Evolutionary conservation across 2,113 vertebrate species (phyloP), one percentile per base, ranked within the genome.

Genomic region (Psilopogon haemacephalus): DNA sequence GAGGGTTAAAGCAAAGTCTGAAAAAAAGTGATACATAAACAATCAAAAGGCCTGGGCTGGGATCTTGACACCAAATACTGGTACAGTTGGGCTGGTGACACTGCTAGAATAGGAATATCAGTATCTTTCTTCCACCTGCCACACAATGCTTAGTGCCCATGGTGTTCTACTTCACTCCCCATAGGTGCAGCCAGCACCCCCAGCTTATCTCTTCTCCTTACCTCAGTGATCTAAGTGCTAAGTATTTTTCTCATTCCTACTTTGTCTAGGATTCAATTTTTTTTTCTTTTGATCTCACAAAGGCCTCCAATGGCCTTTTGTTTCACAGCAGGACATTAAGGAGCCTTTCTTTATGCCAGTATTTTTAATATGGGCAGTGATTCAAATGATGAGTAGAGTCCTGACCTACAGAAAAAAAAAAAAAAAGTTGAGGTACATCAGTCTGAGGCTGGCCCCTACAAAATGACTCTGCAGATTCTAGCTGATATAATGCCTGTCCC

Each of bases 401-500:
- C n/a, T 87, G 30, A 83, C 71, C 77, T 30, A 54, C 12, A 28
- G 28, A 54, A 55, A 55, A 30, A 50, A 42, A 42, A 42, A 23
- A 76, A 78, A 76, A 50, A 67, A 69, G 17, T 70, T 59, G 72
- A 26, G 26, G 2, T 3, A 64, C 30, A 32, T 88, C 54, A 70
- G 19, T 67, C 52, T 82, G 69, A 52, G 42, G 16, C 32, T 62
- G 94, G 23, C 23, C 37, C 56, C 44, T n/a, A 83, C 12, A 80
- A 86, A 89, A 74, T 40, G 27, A 74, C 75, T 86, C 40, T 89
- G 82, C 68, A 89, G 79, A 71, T 88, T 74, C 59, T 55, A 82
- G 64, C 59, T 55, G 44, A 86, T 88, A 65, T 1, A 84, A 65
- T 78, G 67, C 21, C 37, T 86, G 67, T 74, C 67, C 16, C 60